Evolutionary conservation across 2,797 vertebrate species (phyloP), one percentile per base, ranked within the genome.

Genomic region (Phataginus tetradactyla): DNA sequence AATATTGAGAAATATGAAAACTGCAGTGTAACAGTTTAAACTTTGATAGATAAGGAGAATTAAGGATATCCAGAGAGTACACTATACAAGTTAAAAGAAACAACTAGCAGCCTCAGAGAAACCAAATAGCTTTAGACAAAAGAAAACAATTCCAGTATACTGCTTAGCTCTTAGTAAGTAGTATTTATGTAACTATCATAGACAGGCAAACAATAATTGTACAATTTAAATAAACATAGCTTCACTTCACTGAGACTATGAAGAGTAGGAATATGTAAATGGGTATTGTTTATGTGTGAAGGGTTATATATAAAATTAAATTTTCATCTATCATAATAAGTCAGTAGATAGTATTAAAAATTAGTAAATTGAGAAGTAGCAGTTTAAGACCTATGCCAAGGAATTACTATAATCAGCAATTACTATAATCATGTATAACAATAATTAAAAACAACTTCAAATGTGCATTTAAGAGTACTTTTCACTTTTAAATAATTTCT

Each of bases 1-100:
- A 72, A 75, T 71, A 93, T 34, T 95, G 13, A 78, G 13, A 83
- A 93, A 29, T 64, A 89, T 64, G 29, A 92, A 94, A 95, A 84
- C 53, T 18, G 91, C 29, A 86, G 37, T 49, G 7, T 49, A 90
- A 42, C 20, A 55, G 20, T 84, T 55, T 80, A 15, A 87, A 90
- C 86, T 51, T 86, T 87, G 63, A 80, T 7, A 69, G 49, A 71
- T 72, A 86, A 74, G 79, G 49, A 94, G 39, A 92, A 77, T 80
- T 69, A 84, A 64, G 27, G 57, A 72, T 49, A 79, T n/a, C n/a
- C 5, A 83, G 32, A 74, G 3, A 57, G 39, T 72, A 95, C 85
- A 71, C 23, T 86, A 91, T 2, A 66, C 11, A 89, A 85, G 34
- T 61, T 79, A 92, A 95, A 75, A n/a, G 17, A 93, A 63, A 18